phyloP scores from a whole-genome alignment of 2,888 invertebrate species.

The Zaprionus bogoriensis region DNA sequence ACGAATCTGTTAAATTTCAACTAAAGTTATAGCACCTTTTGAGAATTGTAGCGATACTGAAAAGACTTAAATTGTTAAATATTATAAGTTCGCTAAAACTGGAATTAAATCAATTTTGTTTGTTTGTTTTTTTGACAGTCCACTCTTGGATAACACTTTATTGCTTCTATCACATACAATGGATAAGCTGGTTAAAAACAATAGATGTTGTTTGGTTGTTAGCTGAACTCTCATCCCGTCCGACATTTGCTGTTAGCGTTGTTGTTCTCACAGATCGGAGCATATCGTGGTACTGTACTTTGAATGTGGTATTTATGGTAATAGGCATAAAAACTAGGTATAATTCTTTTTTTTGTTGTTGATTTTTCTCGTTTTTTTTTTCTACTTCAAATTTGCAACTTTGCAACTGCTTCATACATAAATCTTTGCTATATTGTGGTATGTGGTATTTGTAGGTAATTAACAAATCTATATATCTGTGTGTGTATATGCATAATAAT shows the following conservation, averaged over 20 bases:
- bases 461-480: constrained; percentile 33
- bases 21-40: too few species aligned
- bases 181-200: constrained; percentile 42
- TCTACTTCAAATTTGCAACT: constrained; percentile 65
- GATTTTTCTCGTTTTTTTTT: constrained; percentile 24
- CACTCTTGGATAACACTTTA: constrained; percentile 72
- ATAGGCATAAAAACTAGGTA: constrained; percentile 23
- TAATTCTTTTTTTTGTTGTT: constrained; percentile 14
- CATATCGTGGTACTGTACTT: constrained; percentile 69
- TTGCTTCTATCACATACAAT: constrained; percentile 68
- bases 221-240: constrained; percentile 58
- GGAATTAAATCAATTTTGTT: not conserved
- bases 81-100: not conserved
- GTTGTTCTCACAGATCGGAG: constrained; percentile 36
- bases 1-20: too few species aligned
- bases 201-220: constrained; percentile 72
- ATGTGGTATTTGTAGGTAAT: constrained; percentile 13
- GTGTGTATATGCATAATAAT: constrained; percentile 4
- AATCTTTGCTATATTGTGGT: constrained; percentile 18
- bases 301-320: constrained; percentile 26
- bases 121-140: constrained; percentile 58
- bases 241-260: constrained; percentile 38
- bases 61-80: not conserved
- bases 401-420: constrained; percentile 30
- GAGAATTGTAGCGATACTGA: too few species aligned